Base-by-base conservation (phyloP, 2,797 vertebrate genomes). In the Streptopelia turtur region DNA sequence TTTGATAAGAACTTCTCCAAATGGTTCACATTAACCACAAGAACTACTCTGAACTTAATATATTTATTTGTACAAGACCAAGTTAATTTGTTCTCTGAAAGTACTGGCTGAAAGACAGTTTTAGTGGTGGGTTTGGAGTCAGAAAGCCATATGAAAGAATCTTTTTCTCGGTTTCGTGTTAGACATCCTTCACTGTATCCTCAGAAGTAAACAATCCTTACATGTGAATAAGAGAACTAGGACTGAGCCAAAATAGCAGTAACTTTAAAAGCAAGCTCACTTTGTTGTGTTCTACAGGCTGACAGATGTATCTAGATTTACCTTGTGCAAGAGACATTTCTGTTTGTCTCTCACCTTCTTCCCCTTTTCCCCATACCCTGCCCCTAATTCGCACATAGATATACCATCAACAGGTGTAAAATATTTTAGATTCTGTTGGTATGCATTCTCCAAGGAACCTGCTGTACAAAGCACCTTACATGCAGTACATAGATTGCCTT, bases 1-100 rank as follows among this genome's bases (percentile, higher is more conserved):
- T 96, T 90, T 94, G 11, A 81, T 90, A 95, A 94, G 49, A 89
- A 53, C 10, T 65, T 60, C 53, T 68, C 31, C 90, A 72, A 81
- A 83, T 78, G 61, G 61, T 81, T 94, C 56, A 43, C 87, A 90
- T 92, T 95, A 92, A 84, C 88, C 83, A 87, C 35, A 20, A 74
- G 30, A 69, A 84, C 27, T 72, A 7, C 65, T 92, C 41, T 93
- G 84, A 93, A 85, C 30, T 45, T 28, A 76, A 18, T 74, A 16
- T 55, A 30, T 78, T 96, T 95, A 84, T 96, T 87, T 93, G 22
- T 85, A 68, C 14, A 89, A 81, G 30, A 8, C 27, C n/a, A 41
- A 52, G 87, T 75, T 56, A 83, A 78, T 93, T 76, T 95, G 31
- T 91, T 96, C 87, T 72, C 41, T 84, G 37, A 43, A 77, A 87